phyloP scores from a whole-genome alignment of 2,113 vertebrate species.

The Lucifuga dentata region DNA sequence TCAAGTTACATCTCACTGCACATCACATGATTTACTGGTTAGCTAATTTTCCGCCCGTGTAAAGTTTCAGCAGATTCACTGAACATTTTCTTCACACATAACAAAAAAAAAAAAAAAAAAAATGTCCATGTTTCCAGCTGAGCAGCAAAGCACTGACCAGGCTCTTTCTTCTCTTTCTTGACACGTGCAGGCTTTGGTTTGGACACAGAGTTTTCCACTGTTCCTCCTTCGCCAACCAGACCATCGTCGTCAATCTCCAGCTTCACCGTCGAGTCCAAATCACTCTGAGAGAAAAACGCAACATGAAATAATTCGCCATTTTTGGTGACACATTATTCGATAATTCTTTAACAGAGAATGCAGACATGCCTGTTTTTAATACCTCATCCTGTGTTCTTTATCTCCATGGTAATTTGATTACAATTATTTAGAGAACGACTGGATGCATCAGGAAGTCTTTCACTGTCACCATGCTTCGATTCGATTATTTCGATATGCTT shows the following conservation, averaged over 20 bases:
- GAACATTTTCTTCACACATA: too few relatives aligned
- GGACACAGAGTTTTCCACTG: conserved; percentile 81
- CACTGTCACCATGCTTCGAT: too few relatives aligned
- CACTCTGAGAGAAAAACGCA: conserved; percentile 81
- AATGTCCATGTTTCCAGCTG: not conserved
- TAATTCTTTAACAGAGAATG: too few relatives aligned
- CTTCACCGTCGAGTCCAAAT: conserved; percentile 88
- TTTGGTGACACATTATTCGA: too few relatives aligned
- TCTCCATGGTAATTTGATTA: too few relatives aligned
- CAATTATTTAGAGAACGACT: too few relatives aligned
- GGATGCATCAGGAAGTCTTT: too few relatives aligned
- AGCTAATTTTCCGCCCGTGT: not conserved
- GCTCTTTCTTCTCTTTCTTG: conserved; percentile 94
- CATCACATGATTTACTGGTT: not conserved
- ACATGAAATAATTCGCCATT: not conserved
- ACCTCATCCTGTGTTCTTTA: too few relatives aligned
- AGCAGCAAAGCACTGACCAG: conserved; percentile 81
- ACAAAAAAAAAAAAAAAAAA: too few relatives aligned
- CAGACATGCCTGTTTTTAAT: too few relatives aligned
- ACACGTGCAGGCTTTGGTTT: conserved; percentile 85
- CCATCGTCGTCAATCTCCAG: conserved; percentile 91
- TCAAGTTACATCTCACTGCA: not conserved
- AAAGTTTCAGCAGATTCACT: too few relatives aligned
- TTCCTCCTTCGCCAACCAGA: conserved; percentile 74
- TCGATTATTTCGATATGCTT: too few relatives aligned